Evolutionary conservation across 2,113 vertebrate genomes (phyloP).

Genomic region (Sus scrofa): DNA sequence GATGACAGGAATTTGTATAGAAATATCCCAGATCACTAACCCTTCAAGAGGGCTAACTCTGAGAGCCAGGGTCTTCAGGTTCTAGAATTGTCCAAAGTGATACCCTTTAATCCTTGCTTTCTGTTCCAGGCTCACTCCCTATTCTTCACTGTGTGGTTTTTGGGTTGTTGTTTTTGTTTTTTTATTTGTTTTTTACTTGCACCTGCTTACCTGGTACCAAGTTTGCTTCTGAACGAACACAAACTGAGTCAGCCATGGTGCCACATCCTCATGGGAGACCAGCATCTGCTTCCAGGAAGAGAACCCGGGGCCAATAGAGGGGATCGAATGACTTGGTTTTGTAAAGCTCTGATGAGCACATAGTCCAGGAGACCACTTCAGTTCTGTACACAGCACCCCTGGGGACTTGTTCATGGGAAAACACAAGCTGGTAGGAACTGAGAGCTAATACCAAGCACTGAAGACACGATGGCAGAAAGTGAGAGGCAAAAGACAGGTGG

Average conservation of each 20-base stretch:
- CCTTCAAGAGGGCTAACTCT: background rate
- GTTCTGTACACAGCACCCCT: rapidly evolving
- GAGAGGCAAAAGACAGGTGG: background rate
- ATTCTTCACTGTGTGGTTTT: too few relatives aligned
- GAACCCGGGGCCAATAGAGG: background rate
- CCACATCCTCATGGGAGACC: background rate
- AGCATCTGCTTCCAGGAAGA: background rate
- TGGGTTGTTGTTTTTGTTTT: background rate
- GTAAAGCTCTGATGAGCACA: background rate
- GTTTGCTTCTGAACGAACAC: background rate
- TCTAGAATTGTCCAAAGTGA: background rate
- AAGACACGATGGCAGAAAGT: background rate
- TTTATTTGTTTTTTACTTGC: too few relatives aligned
- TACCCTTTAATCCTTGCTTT: background rate
- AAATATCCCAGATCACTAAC: background rate
- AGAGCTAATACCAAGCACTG: background rate
- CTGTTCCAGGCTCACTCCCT: background rate
- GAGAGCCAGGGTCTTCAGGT: background rate
- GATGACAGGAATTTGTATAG: background rate
- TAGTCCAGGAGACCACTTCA: background rate
- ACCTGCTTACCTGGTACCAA: background rate
- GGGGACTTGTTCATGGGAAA: background rate
- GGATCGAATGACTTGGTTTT: background rate
- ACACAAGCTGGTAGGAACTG: background rate
- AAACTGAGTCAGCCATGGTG: background rate